Evolutionary conservation across 2,113 vertebrate genomes (phyloP).

Genomic region (Dasyprocta punctata): DNA sequence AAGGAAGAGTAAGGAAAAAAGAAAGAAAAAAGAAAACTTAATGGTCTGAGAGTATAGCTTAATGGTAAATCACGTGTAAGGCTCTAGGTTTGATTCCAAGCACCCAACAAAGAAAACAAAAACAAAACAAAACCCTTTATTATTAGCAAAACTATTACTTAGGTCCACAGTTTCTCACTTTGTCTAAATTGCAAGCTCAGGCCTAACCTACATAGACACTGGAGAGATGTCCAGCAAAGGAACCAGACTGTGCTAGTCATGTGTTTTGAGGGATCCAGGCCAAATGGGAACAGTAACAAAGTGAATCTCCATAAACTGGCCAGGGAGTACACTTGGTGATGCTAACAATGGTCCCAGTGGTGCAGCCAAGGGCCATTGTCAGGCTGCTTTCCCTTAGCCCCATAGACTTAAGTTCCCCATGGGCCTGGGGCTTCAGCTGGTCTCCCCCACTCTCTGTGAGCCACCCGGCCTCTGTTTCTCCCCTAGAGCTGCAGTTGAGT

Average conservation of each 20-base stretch:
- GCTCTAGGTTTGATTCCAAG: background rate
- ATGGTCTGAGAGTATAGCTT: background rate
- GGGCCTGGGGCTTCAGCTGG: background rate
- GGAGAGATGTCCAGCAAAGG: background rate
- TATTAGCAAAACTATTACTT: background rate
- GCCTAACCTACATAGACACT: background rate
- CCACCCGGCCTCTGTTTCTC: background rate
- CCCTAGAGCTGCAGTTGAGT: slow-evolving; percentile 85
- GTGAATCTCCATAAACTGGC: background rate
- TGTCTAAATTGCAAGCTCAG: background rate
- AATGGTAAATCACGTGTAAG: background rate
- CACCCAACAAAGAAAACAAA: too few relatives aligned
- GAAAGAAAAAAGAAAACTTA: background rate
- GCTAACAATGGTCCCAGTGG: rapidly evolving
- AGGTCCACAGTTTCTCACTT: background rate
- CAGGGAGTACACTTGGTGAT: background rate
- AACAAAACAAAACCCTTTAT: background rate
- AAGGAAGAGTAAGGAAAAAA: too few relatives aligned
- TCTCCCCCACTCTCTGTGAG: background rate
- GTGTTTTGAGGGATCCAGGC: background rate
- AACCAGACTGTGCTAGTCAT: rapidly evolving
- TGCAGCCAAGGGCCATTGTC: background rate
- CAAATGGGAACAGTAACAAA: rapidly evolving
- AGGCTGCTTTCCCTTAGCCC: background rate
- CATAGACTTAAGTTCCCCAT: background rate